Evolutionary conservation across 1,140 invertebrate species (phyloP).

Genomic region (Drosophila pallidifrons): DNA sequence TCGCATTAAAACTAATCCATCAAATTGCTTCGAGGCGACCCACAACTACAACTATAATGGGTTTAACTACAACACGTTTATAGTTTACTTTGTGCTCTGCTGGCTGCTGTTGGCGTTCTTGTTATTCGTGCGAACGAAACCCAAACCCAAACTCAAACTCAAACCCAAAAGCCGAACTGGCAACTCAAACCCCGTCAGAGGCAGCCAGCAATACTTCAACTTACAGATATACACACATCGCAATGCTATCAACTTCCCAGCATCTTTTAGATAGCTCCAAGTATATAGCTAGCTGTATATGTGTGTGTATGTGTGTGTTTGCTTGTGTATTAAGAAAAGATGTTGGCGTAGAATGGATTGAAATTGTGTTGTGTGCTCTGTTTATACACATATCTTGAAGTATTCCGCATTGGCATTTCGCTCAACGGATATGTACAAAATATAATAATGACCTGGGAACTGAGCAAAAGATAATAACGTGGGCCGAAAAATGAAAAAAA

Average conservation of each 20-base stretch:
- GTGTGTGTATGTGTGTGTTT: neutral
- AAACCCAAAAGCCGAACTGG: constrained; percentile 11
- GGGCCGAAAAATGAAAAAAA: neutral
- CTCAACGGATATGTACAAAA: constrained; percentile 51
- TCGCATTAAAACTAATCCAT: constrained; percentile 77
- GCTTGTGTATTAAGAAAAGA: constrained; percentile 33
- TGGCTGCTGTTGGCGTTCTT: constrained; percentile 38
- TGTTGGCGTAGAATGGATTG: constrained; percentile 50
- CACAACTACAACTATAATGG: constrained; percentile 69
- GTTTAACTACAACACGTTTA: constrained; percentile 62
- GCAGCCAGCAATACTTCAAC: constrained; percentile 64
- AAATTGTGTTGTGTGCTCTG: constrained; percentile 14
- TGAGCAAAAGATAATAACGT: constrained; percentile 31
- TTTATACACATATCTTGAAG: constrained; percentile 45
- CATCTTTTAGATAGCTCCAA: constrained; percentile 69
- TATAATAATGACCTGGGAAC: constrained; percentile 59
- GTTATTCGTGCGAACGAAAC: constrained; percentile 56
- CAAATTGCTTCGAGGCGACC: constrained; percentile 69
- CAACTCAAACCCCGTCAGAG: constrained; percentile 54
- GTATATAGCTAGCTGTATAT: constrained; percentile 32
- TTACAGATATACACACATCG: constrained; percentile 69
- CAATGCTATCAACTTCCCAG: constrained; percentile 66
- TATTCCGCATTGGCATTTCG: constrained; percentile 50
- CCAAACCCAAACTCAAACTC: constrained; percentile 39
- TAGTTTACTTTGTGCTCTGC: constrained; percentile 28